Conservation (phyloP, 2,797 vertebrate species). For the Melanotaenia maccullochi region DNA sequence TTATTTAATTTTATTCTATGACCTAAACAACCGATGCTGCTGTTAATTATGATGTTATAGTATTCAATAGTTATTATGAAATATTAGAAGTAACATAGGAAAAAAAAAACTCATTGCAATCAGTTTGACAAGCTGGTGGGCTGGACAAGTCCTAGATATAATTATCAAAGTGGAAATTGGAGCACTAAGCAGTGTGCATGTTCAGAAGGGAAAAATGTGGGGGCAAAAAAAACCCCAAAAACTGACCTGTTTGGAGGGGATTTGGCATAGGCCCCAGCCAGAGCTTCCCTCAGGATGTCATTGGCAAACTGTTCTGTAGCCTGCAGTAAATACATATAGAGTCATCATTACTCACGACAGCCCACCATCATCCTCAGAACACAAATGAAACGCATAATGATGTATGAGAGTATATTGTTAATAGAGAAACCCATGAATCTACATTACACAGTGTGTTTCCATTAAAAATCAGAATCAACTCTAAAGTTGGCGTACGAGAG, state of each 20-base stretch:
- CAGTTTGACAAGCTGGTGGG: not conserved
- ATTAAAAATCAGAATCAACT: too few relatives aligned
- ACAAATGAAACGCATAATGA: constrained; percentile 36
- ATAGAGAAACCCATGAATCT: not conserved
- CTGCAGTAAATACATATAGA: constrained; percentile 69
- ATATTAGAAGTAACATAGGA: not conserved
- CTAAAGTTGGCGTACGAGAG: too few relatives aligned
- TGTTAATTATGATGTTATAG: not conserved
- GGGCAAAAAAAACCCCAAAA: constrained; percentile 1
- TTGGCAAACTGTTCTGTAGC: constrained; percentile 95
- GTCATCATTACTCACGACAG: constrained; percentile 15
- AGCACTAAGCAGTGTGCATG: constrained; percentile 39
- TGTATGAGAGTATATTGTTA: not conserved
- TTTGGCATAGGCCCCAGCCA: constrained; percentile 89
- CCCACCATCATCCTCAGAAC: constrained; percentile 10
- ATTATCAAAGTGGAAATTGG: constrained; percentile 18
- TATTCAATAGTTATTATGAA: not conserved
- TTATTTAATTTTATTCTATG: not conserved
- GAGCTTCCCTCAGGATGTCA: constrained; percentile 92
- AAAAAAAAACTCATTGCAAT: not conserved
- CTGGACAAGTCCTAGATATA: not conserved
- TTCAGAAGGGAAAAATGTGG: not conserved
- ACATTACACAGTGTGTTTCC: too few relatives aligned
- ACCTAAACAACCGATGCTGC: not conserved
- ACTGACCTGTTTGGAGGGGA: constrained; percentile 93